phyloP scores from a whole-genome alignment of 2,797 vertebrate species.

The Mallotus villosus region DNA sequence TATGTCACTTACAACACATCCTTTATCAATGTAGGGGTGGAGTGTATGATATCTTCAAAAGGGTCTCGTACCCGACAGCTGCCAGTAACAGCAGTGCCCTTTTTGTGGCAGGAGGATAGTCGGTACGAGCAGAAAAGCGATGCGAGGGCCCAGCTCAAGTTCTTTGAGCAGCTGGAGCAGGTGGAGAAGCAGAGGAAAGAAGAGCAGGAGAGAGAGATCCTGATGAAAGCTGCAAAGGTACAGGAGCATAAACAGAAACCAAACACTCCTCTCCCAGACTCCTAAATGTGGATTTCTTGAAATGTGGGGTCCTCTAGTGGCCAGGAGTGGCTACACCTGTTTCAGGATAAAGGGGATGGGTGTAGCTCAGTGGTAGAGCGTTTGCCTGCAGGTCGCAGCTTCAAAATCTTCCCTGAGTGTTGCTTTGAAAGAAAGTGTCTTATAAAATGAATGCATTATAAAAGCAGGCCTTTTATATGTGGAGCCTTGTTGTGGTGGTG shows the following conservation, averaged over 20 bases:
- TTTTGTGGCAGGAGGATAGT: slow-evolving; percentile 83
- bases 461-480: too few relatives aligned
- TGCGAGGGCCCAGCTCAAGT: slow-evolving; percentile 92
- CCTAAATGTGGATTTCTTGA: too few relatives aligned
- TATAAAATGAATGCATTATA: too few relatives aligned
- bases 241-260: slow-evolving; percentile 21
- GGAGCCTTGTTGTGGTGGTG: too few relatives aligned
- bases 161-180: slow-evolving; percentile 97
- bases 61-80: neutral
- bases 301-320: slow-evolving; percentile 23
- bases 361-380: neutral
- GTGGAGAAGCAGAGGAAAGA: slow-evolving; percentile 95
- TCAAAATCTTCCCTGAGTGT: too few relatives aligned
- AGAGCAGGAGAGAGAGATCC: slow-evolving; percentile 95
- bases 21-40: neutral
- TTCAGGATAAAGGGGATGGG: neutral
- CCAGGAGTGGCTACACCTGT: neutral
- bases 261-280: neutral
- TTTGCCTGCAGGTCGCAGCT: too few relatives aligned
- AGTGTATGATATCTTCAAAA: neutral
- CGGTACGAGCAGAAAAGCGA: slow-evolving; percentile 87
- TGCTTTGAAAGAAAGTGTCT: too few relatives aligned
- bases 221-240: slow-evolving; percentile 97
- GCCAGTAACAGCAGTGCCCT: neutral
- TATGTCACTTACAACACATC: slow-evolving; percentile 42